phyloP scores from a whole-genome alignment of 1,140 invertebrate species.

The Brachionus plicatilis region DNA sequence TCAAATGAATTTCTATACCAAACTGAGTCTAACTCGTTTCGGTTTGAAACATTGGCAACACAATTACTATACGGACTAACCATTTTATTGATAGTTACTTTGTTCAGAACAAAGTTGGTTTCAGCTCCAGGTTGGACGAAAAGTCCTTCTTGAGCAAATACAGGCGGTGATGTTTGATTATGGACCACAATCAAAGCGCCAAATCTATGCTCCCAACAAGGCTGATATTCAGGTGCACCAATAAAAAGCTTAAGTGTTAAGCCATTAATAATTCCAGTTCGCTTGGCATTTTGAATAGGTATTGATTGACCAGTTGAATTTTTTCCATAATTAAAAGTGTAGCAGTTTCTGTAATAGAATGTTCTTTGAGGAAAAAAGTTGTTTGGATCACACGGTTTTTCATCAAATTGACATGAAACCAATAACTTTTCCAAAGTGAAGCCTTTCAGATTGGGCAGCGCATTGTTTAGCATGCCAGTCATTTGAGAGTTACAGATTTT shows the following conservation, averaged over 20 bases:
- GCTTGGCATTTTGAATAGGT: neutral
- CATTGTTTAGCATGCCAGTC: neutral
- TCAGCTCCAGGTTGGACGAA: neutral
- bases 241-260: neutral
- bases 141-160: constrained; percentile 5
- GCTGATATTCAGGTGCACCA: neutral
- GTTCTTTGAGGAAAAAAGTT: neutral
- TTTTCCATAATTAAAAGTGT: constrained; percentile 23
- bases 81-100: neutral
- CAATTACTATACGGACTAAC: constrained; percentile 2
- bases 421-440: neutral
- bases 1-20: neutral
- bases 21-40: neutral
- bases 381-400: neutral
- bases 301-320: neutral
- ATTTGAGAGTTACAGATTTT: neutral
- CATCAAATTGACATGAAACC: neutral
- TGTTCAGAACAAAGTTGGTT: neutral
- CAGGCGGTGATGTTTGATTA: neutral
- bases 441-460: neutral
- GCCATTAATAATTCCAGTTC: neutral
- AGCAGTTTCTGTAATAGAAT: constrained; percentile 10
- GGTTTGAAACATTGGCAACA: neutral
- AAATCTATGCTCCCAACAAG: neutral
- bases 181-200: constrained; percentile 22